Conservation (phyloP, 2,113 vertebrate species). For the Seriola dumerili region DNA sequence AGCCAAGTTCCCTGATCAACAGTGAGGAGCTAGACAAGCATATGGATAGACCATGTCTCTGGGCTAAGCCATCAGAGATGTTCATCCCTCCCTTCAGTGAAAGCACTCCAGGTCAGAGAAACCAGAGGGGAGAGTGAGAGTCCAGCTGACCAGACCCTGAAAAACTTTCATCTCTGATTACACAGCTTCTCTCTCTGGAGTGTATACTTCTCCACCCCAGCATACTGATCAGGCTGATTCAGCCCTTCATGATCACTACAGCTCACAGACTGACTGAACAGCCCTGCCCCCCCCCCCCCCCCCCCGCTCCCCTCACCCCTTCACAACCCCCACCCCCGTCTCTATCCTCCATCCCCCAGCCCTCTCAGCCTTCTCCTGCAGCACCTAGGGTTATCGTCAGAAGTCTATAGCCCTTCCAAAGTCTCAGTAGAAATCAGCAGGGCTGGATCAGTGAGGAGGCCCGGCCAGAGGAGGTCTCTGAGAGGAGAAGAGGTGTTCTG, state of each 20-base stretch:
- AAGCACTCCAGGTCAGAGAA: slow-evolving; percentile 72
- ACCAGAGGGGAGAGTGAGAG: slow-evolving; percentile 60
- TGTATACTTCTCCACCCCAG: slow-evolving; percentile 53
- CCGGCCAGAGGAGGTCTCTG: slow-evolving; percentile 72
- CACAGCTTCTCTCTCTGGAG: slow-evolving; percentile 71
- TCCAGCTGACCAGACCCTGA: slow-evolving; percentile 72
- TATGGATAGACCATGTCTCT: slow-evolving; percentile 46
- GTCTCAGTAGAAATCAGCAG: slow-evolving; percentile 78
- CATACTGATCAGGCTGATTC: slow-evolving; percentile 73
- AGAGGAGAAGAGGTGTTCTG: slow-evolving; percentile 76
- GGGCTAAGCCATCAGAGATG: slow-evolving; percentile 69
- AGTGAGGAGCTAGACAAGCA: slow-evolving; percentile 27
- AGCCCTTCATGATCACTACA: slow-evolving; percentile 60
- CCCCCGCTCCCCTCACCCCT: neutral
- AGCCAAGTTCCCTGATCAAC: slow-evolving; percentile 33
- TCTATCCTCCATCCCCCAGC: slow-evolving; percentile 41
- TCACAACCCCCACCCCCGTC: neutral
- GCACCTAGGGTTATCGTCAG: slow-evolving; percentile 76
- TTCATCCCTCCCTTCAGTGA: slow-evolving; percentile 62
- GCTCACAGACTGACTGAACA: slow-evolving; percentile 59
- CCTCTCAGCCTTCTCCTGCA: slow-evolving; percentile 55
- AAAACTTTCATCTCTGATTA: slow-evolving; percentile 80
- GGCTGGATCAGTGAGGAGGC: slow-evolving; percentile 71
- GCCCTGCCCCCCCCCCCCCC: neutral
- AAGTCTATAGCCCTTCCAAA: slow-evolving; percentile 69